These are phyloP conservation scores for Tetragnatha versicolor DNA, from an alignment of 1,140 invertebrate species.

Conservation along the genomic window DNA sequence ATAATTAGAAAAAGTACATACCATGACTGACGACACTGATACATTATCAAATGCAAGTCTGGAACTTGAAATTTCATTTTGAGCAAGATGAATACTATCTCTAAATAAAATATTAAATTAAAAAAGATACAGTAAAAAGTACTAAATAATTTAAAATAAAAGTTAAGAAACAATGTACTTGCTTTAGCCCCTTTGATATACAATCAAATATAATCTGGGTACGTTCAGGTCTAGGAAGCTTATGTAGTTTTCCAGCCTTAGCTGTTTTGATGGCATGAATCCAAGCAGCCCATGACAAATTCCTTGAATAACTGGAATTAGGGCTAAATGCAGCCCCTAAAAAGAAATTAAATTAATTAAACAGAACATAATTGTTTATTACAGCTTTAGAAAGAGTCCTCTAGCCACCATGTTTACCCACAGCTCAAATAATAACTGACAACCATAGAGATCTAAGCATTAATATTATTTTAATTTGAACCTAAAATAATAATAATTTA, in stretches of 20 bases:
- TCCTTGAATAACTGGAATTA: constrained; percentile 32
- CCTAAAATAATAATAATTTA: too few relatives aligned
- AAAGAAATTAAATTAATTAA: not conserved
- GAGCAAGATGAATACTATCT: constrained; percentile 20
- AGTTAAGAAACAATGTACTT: not conserved
- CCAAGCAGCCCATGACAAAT: constrained; percentile 32
- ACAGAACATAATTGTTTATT: too few relatives aligned
- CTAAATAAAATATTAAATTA: constrained; percentile 26
- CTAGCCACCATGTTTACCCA: too few relatives aligned
- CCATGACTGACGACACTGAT: constrained; percentile 42
- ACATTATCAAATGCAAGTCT: constrained; percentile 42
- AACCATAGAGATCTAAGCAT: too few relatives aligned
- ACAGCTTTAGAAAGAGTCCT: too few relatives aligned
- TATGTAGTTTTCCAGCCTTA: constrained; percentile 28
- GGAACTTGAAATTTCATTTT: constrained; percentile 41
- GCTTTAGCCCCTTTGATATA: constrained; percentile 40
- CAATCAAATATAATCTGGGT: constrained; percentile 41
- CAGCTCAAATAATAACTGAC: too few relatives aligned
- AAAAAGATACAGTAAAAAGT: not conserved
- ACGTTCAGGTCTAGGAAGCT: constrained; percentile 25
- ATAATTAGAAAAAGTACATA: not conserved
- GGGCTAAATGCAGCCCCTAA: constrained; percentile 5
- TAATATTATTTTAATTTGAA: too few relatives aligned
- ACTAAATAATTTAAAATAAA: constrained; percentile 3
- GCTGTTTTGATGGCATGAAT: constrained; percentile 24